Base-by-base conservation (phyloP, 92 coral and sea anemone species). In the Epizoanthus illoricatus region DNA sequence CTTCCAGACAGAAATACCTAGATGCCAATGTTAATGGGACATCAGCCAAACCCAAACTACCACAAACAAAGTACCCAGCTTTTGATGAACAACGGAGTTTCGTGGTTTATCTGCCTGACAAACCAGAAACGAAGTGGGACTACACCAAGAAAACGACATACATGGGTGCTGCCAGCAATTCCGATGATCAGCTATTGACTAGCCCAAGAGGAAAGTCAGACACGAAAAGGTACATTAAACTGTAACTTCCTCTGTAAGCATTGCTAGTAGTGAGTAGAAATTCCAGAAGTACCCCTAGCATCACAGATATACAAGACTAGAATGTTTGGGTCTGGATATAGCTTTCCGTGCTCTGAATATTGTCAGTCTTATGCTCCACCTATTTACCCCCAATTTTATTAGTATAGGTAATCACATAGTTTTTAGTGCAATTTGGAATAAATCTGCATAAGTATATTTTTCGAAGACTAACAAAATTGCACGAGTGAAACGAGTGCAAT, bases 71-170 rank as follows among this genome's bases (percentile, higher is more conserved):
- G 85, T 72, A 61, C 82, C 82, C 69, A 47, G 54, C 85, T 52
- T 75, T 92, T 58, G 97, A 92, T 63, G 94, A 87, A 54, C 97
- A 92, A 71, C 75, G 97, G 68, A 86, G 87, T 63, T 92, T 92
- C 75, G 91, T 83, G 58, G 97, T 92, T 42, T 90, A 80, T 16
- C 83, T 88, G 15, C 92, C 97, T 9, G 85, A 80, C 69, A 86
- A 74, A 47, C 71, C 86, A 17, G 76, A 20, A 55, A 74, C 28
- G 62, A 84, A 72, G 62, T n/a, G 58, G 66, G 86, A 87, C 75
- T 84, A 79, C 73, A 86, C 23, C 66, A 90, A 92, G 85, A 76
- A 88, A 39, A 69, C 76, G 36, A 84, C 94, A 36, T 56, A 65
- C 57, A 54, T 80, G 74, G 76, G 86, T 43, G 70, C 66, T 49